Evolutionary conservation across 2,113 vertebrate genomes (phyloP).

Genomic region (Gymnocephalus cernua): DNA sequence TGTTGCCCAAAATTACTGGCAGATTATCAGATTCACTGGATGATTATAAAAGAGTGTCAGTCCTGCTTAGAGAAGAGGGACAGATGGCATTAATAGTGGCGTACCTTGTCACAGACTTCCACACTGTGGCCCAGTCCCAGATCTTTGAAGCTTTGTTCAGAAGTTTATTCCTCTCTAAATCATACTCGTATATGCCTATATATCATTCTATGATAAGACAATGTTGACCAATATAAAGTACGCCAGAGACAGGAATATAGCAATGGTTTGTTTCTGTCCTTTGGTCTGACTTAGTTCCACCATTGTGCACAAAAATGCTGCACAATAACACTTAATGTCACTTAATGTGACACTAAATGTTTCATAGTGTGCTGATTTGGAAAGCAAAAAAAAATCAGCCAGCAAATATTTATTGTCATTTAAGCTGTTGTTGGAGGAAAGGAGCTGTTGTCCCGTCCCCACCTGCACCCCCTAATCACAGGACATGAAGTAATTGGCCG

Average conservation of each 20-base stretch:
- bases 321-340: constrained; percentile 27
- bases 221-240: constrained; percentile 5
- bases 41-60: constrained; percentile 67
- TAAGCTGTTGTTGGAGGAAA: too few relatives aligned
- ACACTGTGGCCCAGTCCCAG: constrained; percentile 25
- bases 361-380: constrained; percentile 49
- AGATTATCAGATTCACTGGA: constrained; percentile 61
- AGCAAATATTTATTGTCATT: background rate
- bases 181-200: background rate
- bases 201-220: constrained; percentile 4
- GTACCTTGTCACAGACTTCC: constrained; percentile 54
- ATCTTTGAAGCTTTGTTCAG: constrained; percentile 24
- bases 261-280: constrained; percentile 27
- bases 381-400: constrained; percentile 15
- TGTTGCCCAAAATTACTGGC: constrained; percentile 61
- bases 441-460: too few relatives aligned
- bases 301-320: constrained; percentile 51
- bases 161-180: constrained; percentile 19
- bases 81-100: constrained; percentile 73
- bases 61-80: constrained; percentile 59
- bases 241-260: constrained; percentile 13
- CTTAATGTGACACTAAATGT: constrained; percentile 43
- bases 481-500: too few relatives aligned
- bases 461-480: too few relatives aligned
- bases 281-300: constrained; percentile 46